Conservation (phyloP, 1,140 invertebrate species). For the Brachionus rotundiformis region DNA sequence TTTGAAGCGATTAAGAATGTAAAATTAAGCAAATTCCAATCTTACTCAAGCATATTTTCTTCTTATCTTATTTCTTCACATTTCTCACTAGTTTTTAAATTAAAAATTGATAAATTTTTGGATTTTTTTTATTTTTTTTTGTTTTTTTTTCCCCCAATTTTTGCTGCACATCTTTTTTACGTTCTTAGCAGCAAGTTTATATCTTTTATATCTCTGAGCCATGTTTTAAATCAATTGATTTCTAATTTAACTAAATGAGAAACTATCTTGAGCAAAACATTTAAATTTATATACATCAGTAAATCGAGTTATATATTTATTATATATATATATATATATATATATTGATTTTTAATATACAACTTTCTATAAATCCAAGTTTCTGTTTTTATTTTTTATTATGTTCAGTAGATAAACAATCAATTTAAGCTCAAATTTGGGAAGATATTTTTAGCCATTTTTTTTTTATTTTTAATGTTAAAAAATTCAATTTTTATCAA, state of each 20-base stretch:
- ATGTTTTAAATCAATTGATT: constrained; percentile 18
- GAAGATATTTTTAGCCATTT: not conserved
- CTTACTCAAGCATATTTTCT: constrained; percentile 18
- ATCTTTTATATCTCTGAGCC: not conserved
- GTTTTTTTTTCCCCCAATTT: no score
- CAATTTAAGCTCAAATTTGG: not conserved
- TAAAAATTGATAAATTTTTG: constrained; percentile 7
- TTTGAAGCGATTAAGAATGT: constrained; percentile 9
- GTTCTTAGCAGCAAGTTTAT: not conserved
- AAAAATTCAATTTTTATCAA: no score
- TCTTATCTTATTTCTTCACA: constrained; percentile 9
- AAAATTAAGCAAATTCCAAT: constrained; percentile 20
- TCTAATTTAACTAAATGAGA: not conserved
- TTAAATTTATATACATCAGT: constrained; percentile 16
- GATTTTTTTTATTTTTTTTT: no score
- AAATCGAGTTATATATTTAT: not conserved
- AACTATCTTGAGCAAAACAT: not conserved
- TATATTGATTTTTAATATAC: not conserved
- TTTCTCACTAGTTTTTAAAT: not conserved
- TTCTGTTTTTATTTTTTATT: not conserved
- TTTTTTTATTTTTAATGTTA: no score
- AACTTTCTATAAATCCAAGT: not conserved
- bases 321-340: no score
- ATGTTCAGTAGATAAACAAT: not conserved
- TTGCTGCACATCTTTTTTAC: not conserved